These are phyloP conservation scores for Sandelia bainsii DNA, from an alignment of 2,797 vertebrate species.

Conservation along the genomic window DNA sequence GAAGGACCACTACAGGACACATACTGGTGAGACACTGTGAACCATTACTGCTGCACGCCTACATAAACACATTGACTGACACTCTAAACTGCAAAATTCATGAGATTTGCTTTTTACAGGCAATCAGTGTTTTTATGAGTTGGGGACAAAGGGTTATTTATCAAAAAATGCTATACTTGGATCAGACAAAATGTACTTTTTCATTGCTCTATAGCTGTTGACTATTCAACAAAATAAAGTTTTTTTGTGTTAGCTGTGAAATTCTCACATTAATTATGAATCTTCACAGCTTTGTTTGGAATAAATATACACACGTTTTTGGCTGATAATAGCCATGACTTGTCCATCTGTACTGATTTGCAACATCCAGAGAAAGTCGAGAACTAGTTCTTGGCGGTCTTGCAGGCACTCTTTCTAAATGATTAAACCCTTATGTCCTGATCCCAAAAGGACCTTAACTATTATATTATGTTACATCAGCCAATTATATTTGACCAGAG, in stretches of 20 bases:
- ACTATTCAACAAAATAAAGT: constrained; percentile 64
- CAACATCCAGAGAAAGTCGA: constrained; percentile 71
- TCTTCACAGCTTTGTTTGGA: constrained; percentile 80
- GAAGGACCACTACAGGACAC: constrained; percentile 98
- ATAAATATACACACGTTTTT: constrained; percentile 71
- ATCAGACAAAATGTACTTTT: constrained; percentile 63
- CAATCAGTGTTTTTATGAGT: constrained; percentile 42
- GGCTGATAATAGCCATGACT: constrained; percentile 65
- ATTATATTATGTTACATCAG: constrained; percentile 41
- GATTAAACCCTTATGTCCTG: constrained; percentile 54
- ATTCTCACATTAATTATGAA: constrained; percentile 79
- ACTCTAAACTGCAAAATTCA: constrained; percentile 41
- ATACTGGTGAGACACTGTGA: constrained; percentile 89
- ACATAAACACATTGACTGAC: constrained; percentile 44
- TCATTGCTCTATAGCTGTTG: constrained; percentile 54
- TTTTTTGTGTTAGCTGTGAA: constrained; percentile 76
- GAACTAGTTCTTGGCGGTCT: constrained; percentile 62
- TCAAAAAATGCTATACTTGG: constrained; percentile 60
- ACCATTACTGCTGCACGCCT: constrained; percentile 16
- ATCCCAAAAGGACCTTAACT: constrained; percentile 53
- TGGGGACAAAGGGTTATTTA: constrained; percentile 66
- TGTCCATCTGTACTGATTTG: constrained; percentile 77
- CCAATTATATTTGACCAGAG: constrained; percentile 46
- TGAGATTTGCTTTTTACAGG: constrained; percentile 16
- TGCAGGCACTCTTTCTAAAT: constrained; percentile 49